Conservation (phyloP, 2,113 vertebrate genomes). For the Lycaon pictus region DNA sequence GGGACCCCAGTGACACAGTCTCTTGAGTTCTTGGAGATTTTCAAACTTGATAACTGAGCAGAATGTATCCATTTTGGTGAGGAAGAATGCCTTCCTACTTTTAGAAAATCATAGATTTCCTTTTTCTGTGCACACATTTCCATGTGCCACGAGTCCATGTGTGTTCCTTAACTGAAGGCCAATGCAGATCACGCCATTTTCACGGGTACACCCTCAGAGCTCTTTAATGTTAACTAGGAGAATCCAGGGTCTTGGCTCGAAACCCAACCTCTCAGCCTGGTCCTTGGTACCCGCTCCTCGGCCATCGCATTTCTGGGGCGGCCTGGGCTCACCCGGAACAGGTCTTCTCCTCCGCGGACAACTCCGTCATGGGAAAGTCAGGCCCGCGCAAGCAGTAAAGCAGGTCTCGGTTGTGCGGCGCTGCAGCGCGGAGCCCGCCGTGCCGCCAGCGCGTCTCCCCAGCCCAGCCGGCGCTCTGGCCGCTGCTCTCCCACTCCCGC, state of each 20-base stretch:
- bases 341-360: not conserved
- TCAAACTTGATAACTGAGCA: constrained; percentile 92
- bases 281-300: constrained; percentile 6
- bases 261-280: constrained; percentile 53
- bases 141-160: constrained; percentile 65
- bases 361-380: not conserved
- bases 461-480: not conserved
- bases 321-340: constrained; percentile 72
- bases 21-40: constrained; percentile 93
- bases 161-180: not conserved
- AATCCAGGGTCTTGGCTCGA: constrained; percentile 48
- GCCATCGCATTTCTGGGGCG: constrained; percentile 66
- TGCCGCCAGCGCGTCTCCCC: rapidly evolving
- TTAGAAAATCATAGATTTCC: constrained; percentile 56
- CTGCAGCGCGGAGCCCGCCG: not conserved
- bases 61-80: constrained; percentile 89
- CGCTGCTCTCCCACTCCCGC: rapidly evolving
- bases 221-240: constrained; percentile 18
- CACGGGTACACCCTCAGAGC: constrained; percentile 10
- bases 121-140: constrained; percentile 77
- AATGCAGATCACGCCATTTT: constrained; percentile 50
- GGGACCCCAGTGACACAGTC: constrained; percentile 98
- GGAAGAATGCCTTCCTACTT: constrained; percentile 63
- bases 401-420: not conserved
- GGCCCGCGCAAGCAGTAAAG: not conserved